A percentile compares a stretch with the other conserved stretches of the same genome.
Evolutionary conservation across 2,888 invertebrate species (phyloP).

Genomic region (Cyaniris semiargus): DNA sequence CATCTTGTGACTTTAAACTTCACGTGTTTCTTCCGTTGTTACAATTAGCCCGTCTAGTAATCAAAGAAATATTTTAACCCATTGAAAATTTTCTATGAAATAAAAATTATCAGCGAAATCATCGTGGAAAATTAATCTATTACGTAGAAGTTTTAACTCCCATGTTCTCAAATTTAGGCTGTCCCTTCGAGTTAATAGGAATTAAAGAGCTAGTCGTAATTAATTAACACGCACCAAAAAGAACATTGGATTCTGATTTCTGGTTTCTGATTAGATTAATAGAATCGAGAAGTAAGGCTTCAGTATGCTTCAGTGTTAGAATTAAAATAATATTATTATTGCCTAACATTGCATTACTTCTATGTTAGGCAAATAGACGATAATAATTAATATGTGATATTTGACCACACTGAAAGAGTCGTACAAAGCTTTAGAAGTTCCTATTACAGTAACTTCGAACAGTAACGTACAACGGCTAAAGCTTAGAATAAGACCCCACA

Average conservation of each 20-base stretch:
- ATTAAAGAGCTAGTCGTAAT: not conserved
- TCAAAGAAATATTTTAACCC: not conserved
- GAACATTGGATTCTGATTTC: constrained; percentile 39
- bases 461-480: too few relatives aligned
- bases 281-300: too few relatives aligned
- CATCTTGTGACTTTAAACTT: not conserved
- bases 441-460: too few relatives aligned
- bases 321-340: too few relatives aligned
- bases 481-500: too few relatives aligned
- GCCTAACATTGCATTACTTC: too few relatives aligned
- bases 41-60: not conserved
- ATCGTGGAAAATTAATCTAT: not conserved
- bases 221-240: constrained; percentile 26
- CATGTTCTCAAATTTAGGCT: not conserved
- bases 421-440: too few relatives aligned
- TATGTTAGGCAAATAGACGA: too few relatives aligned
- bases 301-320: too few relatives aligned
- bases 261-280: too few relatives aligned
- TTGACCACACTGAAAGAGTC: too few relatives aligned
- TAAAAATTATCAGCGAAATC: not conserved
- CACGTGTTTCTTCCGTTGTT: not conserved
- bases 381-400: too few relatives aligned
- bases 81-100: not conserved
- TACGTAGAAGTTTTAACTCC: not conserved
- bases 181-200: not conserved